Evolutionary conservation across 2,797 vertebrate species (phyloP).

Genomic region (Spinibarbus caldwelli): DNA sequence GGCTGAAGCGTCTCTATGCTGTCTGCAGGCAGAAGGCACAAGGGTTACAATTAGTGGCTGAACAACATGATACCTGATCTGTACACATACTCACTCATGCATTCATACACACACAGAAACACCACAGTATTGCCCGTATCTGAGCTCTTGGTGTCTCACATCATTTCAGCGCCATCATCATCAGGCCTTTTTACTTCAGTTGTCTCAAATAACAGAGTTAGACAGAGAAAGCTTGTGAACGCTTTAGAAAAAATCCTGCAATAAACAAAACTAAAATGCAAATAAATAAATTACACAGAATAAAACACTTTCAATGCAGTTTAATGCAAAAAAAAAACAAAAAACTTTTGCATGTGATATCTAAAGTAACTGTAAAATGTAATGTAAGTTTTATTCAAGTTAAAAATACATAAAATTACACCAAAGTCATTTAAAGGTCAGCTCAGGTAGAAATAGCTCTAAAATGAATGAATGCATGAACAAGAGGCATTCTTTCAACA

Average conservation of each 20-base stretch:
- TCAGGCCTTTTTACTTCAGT: not conserved
- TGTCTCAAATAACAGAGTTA: not conserved
- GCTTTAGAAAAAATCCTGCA: not conserved
- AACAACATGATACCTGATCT: conserved; percentile 35
- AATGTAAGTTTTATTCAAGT: not conserved
- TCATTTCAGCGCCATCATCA: not conserved
- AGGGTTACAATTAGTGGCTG: not conserved
- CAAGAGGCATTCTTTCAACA: not conserved
- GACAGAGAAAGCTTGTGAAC: conserved; percentile 16
- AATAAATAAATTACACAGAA: not conserved
- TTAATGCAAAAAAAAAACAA: not conserved
- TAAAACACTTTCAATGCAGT: not conserved
- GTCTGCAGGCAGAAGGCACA: conserved; percentile 22
- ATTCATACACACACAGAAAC: conserved; percentile 26
- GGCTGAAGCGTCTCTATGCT: conserved; percentile 21
- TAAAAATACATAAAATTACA: not conserved
- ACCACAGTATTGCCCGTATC: not conserved
- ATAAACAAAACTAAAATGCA: not conserved
- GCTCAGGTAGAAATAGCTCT: not conserved
- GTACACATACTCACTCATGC: conserved; percentile 12
- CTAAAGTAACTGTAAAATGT: not conserved
- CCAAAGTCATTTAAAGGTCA: not conserved
- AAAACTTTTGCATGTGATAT: not conserved
- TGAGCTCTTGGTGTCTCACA: not conserved
- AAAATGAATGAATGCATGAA: not conserved